Percentiles rank a stretch among this genome's conserved stretches.
These are phyloP conservation scores for Lumbricus terrestris DNA, from an alignment of 2,888 invertebrate genomes.

Conservation along the genomic window DNA sequence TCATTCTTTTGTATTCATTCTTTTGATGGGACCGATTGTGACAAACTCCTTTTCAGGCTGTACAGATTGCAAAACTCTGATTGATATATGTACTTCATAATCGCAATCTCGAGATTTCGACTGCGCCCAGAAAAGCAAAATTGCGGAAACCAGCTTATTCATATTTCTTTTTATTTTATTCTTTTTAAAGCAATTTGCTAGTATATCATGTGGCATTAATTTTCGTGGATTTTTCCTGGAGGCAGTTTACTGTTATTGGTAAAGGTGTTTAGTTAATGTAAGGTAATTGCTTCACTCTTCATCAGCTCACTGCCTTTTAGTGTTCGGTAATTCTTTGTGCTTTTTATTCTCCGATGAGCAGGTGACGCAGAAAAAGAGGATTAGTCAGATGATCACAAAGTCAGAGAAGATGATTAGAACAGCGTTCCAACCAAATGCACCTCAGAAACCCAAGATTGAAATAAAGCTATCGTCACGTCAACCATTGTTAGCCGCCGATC, in stretches of 20 bases:
- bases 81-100: no score
- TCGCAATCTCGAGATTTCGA: no score
- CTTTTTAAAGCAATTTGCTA: background rate
- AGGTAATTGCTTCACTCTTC: no score
- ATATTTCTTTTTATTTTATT: background rate
- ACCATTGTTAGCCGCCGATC: background rate
- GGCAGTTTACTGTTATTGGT: background rate
- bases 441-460: background rate
- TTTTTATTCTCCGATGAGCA: background rate
- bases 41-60: no score
- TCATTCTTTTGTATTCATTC: no score
- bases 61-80: no score
- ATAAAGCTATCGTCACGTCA: background rate
- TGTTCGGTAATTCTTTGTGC: background rate
- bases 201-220: background rate
- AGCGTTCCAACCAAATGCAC: background rate
- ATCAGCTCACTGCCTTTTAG: background rate
- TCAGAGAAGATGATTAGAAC: slow-evolving; percentile 3
- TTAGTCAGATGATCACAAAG: background rate
- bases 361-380: background rate
- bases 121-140: no score
- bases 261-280: no score
- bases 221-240: background rate
- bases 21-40: no score
- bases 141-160: no score